Conservation (phyloP, 2,113 vertebrate species). For the Lipophrys pholis region DNA sequence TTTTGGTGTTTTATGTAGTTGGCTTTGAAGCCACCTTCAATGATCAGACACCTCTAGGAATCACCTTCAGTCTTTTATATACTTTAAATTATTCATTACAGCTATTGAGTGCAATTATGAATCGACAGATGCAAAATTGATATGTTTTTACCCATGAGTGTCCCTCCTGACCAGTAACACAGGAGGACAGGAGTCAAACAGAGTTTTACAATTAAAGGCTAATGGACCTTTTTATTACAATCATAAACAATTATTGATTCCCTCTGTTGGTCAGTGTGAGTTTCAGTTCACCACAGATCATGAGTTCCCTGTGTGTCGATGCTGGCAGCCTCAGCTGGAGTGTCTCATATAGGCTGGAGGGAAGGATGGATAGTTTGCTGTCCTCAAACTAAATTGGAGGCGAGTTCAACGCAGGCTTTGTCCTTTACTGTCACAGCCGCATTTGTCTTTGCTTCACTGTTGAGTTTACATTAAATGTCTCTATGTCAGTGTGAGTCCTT, state of each 20-base stretch:
- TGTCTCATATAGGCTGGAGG: conserved; percentile 32
- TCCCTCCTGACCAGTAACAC: conserved; percentile 14
- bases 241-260: conserved; percentile 64
- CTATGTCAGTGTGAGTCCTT: not conserved
- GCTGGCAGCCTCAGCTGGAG: conserved; percentile 11
- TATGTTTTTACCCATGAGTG: conserved; percentile 21
- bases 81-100: conserved; percentile 39
- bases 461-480: not conserved
- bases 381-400: not conserved
- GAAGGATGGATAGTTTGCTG: not conserved
- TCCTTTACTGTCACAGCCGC: conserved; percentile 2
- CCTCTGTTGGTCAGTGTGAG: not conserved
- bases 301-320: not conserved
- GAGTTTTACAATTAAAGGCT: conserved; percentile 18
- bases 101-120: not conserved
- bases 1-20: no score
- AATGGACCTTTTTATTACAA: conserved; percentile 60
- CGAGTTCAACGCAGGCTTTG: not conserved
- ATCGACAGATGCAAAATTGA: conserved; percentile 20
- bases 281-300: conserved; percentile 9
- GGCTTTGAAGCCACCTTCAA: no score
- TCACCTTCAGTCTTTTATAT: not conserved
- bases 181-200: conserved; percentile 15
- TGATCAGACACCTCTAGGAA: no score
- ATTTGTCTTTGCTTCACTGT: conserved; percentile 2